phyloP scores from a whole-genome alignment of 2,797 vertebrate species.

The Clarias pachynema region DNA sequence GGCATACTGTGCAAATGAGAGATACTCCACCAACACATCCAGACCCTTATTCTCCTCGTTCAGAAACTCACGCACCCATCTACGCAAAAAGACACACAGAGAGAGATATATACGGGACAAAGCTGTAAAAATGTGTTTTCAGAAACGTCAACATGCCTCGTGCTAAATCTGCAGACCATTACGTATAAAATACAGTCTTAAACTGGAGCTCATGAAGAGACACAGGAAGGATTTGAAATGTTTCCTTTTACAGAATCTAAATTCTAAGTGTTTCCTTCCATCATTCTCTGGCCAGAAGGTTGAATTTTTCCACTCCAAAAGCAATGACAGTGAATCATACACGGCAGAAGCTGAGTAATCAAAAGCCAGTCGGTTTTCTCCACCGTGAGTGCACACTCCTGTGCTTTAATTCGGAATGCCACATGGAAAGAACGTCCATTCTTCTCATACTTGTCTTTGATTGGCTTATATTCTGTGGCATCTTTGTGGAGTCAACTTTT shows the following conservation, averaged over 20 bases:
- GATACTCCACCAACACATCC: slow-evolving; percentile 96
- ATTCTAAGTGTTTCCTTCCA: slow-evolving; percentile 11
- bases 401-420: slow-evolving; percentile 18
- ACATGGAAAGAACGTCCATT: slow-evolving; percentile 8
- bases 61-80: slow-evolving; percentile 97
- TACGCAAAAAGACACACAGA: slow-evolving; percentile 60
- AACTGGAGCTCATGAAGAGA: slow-evolving; percentile 3
- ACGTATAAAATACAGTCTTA: slow-evolving; percentile 23
- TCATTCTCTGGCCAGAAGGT: slow-evolving; percentile 46
- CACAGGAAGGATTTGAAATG: slow-evolving; percentile 27
- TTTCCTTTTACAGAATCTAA: slow-evolving; percentile 1
- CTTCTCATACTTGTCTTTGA: neutral
- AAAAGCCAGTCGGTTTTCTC: slow-evolving; percentile 57
- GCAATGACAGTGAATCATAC: slow-evolving; percentile 21
- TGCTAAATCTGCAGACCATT: neutral
- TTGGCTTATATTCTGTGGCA: neutral
- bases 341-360: slow-evolving; percentile 54
- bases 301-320: slow-evolving; percentile 49
- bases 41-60: slow-evolving; percentile 98
- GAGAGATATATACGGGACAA: neutral
- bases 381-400: neutral
- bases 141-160: neutral
- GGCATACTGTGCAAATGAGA: slow-evolving; percentile 95
- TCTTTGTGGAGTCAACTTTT: neutral
- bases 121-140: neutral